phyloP scores from a whole-genome alignment of 2,797 vertebrate species.

The Epinephelus coioides region DNA sequence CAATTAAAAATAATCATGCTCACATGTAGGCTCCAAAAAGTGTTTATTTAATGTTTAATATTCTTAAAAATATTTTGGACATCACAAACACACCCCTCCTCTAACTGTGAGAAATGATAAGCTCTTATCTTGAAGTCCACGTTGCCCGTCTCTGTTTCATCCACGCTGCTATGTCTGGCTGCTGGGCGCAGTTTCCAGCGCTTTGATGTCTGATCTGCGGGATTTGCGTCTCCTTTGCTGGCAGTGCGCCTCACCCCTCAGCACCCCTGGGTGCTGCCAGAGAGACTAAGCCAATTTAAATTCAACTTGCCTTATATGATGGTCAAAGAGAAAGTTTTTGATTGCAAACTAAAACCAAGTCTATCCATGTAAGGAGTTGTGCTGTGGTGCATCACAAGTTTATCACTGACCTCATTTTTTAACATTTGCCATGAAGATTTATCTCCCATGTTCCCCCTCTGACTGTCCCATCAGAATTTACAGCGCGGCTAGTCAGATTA shows the following conservation, averaged over 20 bases:
- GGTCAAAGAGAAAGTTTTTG: constrained; percentile 31
- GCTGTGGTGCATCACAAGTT: constrained; percentile 6
- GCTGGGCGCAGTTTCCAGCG: constrained; percentile 53
- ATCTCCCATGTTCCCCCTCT: neutral
- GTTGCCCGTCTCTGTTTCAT: neutral
- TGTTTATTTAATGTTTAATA: neutral
- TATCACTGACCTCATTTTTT: constrained; percentile 14
- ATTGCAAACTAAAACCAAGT: constrained; percentile 7
- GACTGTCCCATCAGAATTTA: neutral
- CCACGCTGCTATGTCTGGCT: constrained; percentile 34
- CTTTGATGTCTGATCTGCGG: constrained; percentile 77
- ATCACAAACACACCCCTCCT: neutral
- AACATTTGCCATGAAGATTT: neutral
- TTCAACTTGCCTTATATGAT: constrained; percentile 46
- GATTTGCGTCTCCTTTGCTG: constrained; percentile 63
- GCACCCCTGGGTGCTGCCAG: constrained; percentile 52
- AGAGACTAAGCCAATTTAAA: constrained; percentile 50
- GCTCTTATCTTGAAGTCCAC: constrained; percentile 54
- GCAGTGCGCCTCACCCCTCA: constrained; percentile 59
- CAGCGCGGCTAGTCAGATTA: neutral
- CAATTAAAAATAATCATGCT: neutral
- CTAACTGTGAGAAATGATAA: neutral
- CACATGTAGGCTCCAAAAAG: neutral
- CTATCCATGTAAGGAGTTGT: constrained; percentile 11
- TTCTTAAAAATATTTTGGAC: neutral